phyloP scores from a whole-genome alignment of 2,888 invertebrate genomes.

The Bugula neritina region DNA sequence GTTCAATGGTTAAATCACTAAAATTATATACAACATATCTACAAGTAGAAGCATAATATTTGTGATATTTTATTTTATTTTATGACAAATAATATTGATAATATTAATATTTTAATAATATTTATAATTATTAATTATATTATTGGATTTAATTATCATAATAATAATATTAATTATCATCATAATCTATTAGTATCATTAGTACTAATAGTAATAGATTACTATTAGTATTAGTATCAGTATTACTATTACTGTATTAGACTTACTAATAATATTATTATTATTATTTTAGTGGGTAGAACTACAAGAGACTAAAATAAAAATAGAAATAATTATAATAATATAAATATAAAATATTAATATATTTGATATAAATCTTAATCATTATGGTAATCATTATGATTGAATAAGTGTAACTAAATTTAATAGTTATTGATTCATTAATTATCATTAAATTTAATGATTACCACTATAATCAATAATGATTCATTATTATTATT shows the following conservation, averaged over 20 bases:
- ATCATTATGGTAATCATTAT: too few species aligned
- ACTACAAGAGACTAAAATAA: neutral
- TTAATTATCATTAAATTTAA: too few species aligned
- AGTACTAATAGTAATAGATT: neutral
- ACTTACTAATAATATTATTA: neutral
- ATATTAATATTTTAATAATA: neutral
- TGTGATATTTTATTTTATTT: neutral
- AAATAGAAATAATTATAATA: too few species aligned
- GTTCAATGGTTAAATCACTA: neutral
- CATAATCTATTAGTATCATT: neutral
- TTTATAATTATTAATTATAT: neutral
- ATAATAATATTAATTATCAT: neutral
- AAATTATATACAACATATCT: neutral
- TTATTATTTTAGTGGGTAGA: neutral
- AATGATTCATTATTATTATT: too few species aligned
- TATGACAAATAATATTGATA: neutral
- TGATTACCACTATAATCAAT: too few species aligned
- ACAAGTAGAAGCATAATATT: neutral
- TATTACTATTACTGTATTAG: neutral
- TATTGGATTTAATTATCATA: neutral
- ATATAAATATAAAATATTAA: too few species aligned
- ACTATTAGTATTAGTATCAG: too few species aligned
- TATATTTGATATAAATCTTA: too few species aligned
- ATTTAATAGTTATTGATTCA: too few species aligned
- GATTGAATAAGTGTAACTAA: too few species aligned